A percentile compares a stretch with the other conserved stretches of the same genome.
These are phyloP conservation scores for Ammodytes dubius DNA, from an alignment of 2,113 vertebrate genomes.

Conservation along the genomic window DNA sequence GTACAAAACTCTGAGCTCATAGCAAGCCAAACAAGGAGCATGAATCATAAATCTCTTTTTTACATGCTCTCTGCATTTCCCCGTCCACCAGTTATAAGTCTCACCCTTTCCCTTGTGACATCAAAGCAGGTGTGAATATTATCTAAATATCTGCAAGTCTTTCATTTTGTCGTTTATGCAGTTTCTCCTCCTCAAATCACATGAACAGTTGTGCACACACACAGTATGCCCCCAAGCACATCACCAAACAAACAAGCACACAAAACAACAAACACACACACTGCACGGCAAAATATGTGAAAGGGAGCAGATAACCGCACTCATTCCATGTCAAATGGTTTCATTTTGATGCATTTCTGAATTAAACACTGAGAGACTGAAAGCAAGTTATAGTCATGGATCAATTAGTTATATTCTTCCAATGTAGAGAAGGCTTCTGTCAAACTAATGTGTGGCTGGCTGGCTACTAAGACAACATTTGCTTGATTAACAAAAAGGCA, in stretches of 20 bases:
- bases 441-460: background rate
- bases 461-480: conserved; percentile 22
- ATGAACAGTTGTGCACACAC: conserved; percentile 20
- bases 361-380: background rate
- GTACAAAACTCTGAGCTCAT: background rate
- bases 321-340: background rate
- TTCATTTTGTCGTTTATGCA: background rate
- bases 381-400: no score
- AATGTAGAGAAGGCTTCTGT: no score
- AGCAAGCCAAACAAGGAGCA: conserved; percentile 4
- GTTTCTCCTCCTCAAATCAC: background rate
- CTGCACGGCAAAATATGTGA: background rate
- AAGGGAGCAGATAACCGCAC: background rate
- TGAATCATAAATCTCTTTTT: background rate
- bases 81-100: background rate
- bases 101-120: background rate
- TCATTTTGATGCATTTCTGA: background rate
- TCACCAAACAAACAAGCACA: background rate
- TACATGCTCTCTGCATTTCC: background rate
- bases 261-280: background rate
- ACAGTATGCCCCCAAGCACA: background rate
- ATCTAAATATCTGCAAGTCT: conserved; percentile 11
- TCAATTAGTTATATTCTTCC: no score
- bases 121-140: background rate
- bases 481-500: conserved; percentile 51